Percentiles rank a stretch among this genome's conserved stretches.
phyloP scores from a whole-genome alignment of 2,797 vertebrate species.

The Manis crassicaudata region DNA sequence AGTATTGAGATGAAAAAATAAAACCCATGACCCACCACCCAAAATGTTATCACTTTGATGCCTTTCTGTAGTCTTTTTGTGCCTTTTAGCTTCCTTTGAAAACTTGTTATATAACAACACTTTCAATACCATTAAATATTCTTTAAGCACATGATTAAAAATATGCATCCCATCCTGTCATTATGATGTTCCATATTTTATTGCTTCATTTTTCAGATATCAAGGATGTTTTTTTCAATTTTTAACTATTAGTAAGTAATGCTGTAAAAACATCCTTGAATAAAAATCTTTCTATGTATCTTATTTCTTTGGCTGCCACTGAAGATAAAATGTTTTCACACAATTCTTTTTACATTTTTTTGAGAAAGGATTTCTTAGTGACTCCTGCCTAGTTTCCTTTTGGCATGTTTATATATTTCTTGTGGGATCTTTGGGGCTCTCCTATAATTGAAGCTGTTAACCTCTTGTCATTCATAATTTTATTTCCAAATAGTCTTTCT shows the following conservation, averaged over 20 bases:
- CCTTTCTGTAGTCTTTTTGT: neutral
- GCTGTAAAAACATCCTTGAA: neutral
- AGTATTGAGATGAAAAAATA: conserved; percentile 39
- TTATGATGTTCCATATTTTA: neutral
- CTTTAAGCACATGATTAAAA: conserved; percentile 48
- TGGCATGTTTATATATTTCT: neutral
- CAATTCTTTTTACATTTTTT: neutral
- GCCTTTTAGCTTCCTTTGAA: neutral
- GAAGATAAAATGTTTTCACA: neutral
- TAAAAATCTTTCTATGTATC: neutral
- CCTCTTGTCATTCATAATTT: neutral
- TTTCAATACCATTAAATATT: neutral
- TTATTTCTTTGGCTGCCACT: conserved; percentile 3
- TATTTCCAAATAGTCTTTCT: neutral
- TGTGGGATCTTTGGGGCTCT: neutral
- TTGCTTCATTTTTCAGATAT: conserved; percentile 49
- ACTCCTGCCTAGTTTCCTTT: neutral
- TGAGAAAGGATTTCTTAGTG: conserved; percentile 25
- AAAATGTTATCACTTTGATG: neutral
- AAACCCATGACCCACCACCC: neutral
- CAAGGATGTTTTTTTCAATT: conserved; percentile 41
- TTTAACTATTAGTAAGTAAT: neutral
- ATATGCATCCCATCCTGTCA: neutral
- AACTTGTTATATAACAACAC: conserved; percentile 9
- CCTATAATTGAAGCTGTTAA: neutral